Evolutionary conservation across 37 sponge, comb jelly and placozoan species (phyloP), one percentile per base, ranked within the genome.

Genomic region (Cladorhizidae sp.): DNA sequence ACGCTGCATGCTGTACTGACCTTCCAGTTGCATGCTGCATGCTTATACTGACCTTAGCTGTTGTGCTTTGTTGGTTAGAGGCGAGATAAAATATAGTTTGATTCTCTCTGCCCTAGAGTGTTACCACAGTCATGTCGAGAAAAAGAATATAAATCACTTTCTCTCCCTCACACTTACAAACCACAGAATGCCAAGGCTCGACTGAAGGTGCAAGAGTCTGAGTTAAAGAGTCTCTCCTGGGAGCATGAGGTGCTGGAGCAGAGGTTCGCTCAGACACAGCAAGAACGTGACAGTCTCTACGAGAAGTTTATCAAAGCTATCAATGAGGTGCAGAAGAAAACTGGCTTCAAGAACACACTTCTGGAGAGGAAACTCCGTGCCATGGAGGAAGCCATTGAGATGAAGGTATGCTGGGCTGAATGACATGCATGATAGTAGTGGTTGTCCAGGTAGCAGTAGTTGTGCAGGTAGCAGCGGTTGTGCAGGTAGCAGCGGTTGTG

Each of bases 171-270:
- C 37, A 67, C 29, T 55, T 18, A 31, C 0, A 22, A 21, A 2
- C 58, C 43, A 23, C 68, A 94, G 93, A 96, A 93, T 89, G 94
- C 95, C 57, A 98, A 98, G 74, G 96, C 97, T 20, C 57, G 95
- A 28, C 81, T 98, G 35, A 98, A 95, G 68, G 95, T 89, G 23
- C 96, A 96, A 55, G 96, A 93, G 6, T 79, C 98, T 1, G 96
- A 96, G 40, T 77, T 98, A 62, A 96, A 96, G 85, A 86, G 87
- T 49, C 81, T 98, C 75, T 68, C 86, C 6, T 98, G 99, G 99
- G 99, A 98, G 63, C 96, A 98, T 72, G 99, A 98, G 52, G 96
- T 98, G 20, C 84, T 98, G 42, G 93, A 86, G 65, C 99, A 98
- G 79, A 74, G 96, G 74, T 98, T 96, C 82, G 78, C 93, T 70